Percentiles rank a stretch among this genome's conserved stretches.
These are phyloP conservation scores for Muscicapa striata DNA, from an alignment of 2,797 vertebrate species.

Conservation along the genomic window DNA sequence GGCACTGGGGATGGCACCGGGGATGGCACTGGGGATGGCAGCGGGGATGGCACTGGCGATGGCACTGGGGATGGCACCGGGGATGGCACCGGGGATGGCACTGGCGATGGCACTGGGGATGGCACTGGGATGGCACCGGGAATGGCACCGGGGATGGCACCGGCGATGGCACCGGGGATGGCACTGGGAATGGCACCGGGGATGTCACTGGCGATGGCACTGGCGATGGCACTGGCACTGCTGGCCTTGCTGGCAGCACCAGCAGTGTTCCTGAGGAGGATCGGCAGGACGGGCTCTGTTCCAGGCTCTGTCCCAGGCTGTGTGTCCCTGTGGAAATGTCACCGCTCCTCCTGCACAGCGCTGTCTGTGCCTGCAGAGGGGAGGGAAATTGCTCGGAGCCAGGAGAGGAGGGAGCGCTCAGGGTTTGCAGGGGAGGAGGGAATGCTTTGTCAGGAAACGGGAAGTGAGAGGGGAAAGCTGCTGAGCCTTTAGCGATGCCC, in stretches of 20 bases:
- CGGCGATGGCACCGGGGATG: no score
- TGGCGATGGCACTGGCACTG: neutral
- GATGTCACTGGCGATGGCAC: no score
- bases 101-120: no score
- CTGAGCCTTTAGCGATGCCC: neutral
- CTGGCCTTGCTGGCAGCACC: neutral
- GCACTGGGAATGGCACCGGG: no score
- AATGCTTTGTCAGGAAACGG: rapidly evolving
- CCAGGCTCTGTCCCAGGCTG: neutral
- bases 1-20: neutral
- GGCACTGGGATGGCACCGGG: no score
- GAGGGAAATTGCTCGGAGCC: neutral
- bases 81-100: no score
- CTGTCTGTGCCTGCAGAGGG: neutral
- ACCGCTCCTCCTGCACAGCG: neutral
- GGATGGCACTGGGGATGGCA: no score
- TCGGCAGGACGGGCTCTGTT: neutral
- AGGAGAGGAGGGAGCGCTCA: neutral
- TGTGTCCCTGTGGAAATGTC: neutral
- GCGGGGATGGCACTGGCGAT: no score
- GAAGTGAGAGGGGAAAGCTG: neutral
- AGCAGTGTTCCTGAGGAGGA: neutral
- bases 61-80: no score
- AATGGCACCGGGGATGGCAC: no score
- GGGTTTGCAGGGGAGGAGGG: neutral